Base-by-base conservation (phyloP, 2,888 invertebrate species). In the Strigamia transsilvanica region DNA sequence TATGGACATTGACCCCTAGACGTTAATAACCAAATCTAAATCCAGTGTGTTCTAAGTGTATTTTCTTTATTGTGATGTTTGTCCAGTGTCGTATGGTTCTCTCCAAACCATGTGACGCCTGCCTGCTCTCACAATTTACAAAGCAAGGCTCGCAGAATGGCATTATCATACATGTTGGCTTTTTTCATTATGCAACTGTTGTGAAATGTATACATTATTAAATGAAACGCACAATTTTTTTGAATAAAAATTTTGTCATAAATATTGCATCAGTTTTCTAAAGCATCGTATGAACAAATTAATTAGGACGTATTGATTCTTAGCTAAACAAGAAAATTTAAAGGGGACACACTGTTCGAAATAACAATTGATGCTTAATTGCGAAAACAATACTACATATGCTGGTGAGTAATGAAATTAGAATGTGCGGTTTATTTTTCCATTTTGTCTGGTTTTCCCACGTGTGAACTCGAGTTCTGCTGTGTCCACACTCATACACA, bases 401-500 rank as follows among this genome's bases (percentile, higher is more conserved):
- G n/a, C 32, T 12, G 15, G 12, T 32, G 32, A 9, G 15, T 73
- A 73, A 73, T 73, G 73, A 73, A 73, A 73, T 73, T 73, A 73
- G 32, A 73, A 2, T 73, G 73, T 73, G 73, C 73, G n/a, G 73
- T 27, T 73, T 73, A 73, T 73, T 73, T 66, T 66, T 66, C 61
- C 23, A 12, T 66, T 66, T 73, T 73, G 73, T 73, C 12, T 73
- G 73, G 27, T 73, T 73, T 27, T 73, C 73, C 73, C 73, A 32
- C 32, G 73, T 32, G 73, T 32, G 73, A 27, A 73, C 23, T 73
- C 73, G n/a, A 73, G 73, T 73, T 73, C 23, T 73, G 73, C 23
- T 73, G 73, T 73, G 73, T 73, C 73, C 73, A 73, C 73, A 73
- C 73, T 73, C 73, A 73, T 73, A 12, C 73, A 12, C 32, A 27